These are phyloP conservation scores for Pocillopora verrucosa DNA, from an alignment of 64 coral and sea anemone genomes.

Conservation along the genomic window DNA sequence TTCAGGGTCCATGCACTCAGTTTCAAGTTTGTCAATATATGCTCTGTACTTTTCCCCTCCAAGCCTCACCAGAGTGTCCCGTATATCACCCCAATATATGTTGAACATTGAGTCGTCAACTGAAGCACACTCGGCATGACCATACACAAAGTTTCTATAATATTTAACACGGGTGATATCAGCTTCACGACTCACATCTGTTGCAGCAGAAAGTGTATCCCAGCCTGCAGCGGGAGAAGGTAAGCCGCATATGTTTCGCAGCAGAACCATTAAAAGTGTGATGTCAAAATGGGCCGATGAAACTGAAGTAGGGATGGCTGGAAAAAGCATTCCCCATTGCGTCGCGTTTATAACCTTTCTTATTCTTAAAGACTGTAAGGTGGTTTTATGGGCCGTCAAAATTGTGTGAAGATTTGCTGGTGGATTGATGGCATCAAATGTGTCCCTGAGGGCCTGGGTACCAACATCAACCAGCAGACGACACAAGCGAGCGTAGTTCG, in stretches of 20 bases:
- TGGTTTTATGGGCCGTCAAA: too few relatives aligned
- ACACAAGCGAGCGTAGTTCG: too few relatives aligned
- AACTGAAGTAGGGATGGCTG: not conserved
- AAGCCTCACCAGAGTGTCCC: too few relatives aligned
- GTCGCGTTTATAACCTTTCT: too few relatives aligned
- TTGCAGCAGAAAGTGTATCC: not conserved
- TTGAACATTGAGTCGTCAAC: not conserved
- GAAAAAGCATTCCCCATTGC: not conserved
- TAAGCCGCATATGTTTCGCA: not conserved
- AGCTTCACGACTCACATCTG: conserved; percentile 7
- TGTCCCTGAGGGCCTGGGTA: too few relatives aligned
- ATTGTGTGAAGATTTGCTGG: too few relatives aligned
- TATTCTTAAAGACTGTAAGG: too few relatives aligned
- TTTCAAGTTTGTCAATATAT: not conserved
- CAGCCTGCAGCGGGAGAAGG: not conserved
- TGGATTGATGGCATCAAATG: too few relatives aligned
- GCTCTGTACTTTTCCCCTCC: not conserved
- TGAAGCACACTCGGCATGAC: not conserved
- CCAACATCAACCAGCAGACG: too few relatives aligned
- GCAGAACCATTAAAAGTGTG: not conserved
- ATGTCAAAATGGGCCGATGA: not conserved
- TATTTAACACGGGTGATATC: conserved; percentile 12
- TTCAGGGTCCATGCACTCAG: not conserved
- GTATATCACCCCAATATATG: not conserved
- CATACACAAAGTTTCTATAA: not conserved